Base-by-base conservation (phyloP, 2,113 vertebrate species). In the Aspiorhynchus laticeps region DNA sequence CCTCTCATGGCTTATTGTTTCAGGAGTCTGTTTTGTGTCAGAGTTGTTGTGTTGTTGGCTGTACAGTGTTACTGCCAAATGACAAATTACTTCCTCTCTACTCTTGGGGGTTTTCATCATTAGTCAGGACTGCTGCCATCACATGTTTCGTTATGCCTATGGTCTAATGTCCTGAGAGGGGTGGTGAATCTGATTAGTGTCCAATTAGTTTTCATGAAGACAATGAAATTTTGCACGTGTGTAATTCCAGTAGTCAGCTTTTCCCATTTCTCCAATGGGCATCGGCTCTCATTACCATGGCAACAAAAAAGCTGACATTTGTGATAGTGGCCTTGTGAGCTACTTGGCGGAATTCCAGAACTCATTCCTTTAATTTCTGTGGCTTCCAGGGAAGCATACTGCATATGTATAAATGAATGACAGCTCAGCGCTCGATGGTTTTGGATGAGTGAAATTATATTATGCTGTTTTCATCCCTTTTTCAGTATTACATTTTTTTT, bases 31-130 rank as follows among this genome's bases (percentile, higher is more conserved):
- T 26, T 81, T n/a, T 43, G 36, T 63, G 56, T 81, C 79, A 19
- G n/a, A 81, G 51, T 12, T 46, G 12, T 43, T 76, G 33, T 43
- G 79, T 80, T 38, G 6, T 36, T 80, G 28, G 53, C 33, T 80
- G 17, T 80, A 21, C 38, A 26, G 36, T 63, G 24, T 80, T 80
- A 63, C 36, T 5, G 7, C 75, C 46, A 28, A 78, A 11, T 53
- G 46, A 78, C 75, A 51, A 81, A 65, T 63, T 4, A 63, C 79
- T 63, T 79, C 48, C 56, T 63, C 24, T 63, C 14, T 4, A 81
- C 24, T 63, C 56, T 63, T 61, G 33, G 24, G 36, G 41, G 56
- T 14, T 63, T 28, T 80, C 24, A 26, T 36, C 11, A 24, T 15
- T 10, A 41, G 33, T 43, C 15, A 65, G 33, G 36, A 38, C 41